phyloP scores from a whole-genome alignment of 2,888 invertebrate genomes.

The Notocelia uddmanniana region DNA sequence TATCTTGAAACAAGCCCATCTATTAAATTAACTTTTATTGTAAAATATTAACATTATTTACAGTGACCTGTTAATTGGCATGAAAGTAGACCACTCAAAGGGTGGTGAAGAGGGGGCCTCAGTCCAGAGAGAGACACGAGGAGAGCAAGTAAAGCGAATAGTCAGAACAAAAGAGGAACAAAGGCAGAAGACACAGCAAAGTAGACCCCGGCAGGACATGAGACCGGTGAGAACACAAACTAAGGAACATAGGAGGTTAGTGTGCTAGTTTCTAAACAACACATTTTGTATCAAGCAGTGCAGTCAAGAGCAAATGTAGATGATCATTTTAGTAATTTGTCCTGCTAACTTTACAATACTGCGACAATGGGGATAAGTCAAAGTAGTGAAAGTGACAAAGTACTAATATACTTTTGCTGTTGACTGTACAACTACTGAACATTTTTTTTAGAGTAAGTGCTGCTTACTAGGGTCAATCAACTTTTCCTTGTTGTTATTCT shows the following conservation, averaged over 20 bases:
- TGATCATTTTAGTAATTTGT: too few species aligned
- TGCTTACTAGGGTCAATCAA: too few species aligned
- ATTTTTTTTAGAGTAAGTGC: too few species aligned
- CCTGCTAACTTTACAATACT: too few species aligned
- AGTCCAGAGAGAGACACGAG: constrained; percentile 67
- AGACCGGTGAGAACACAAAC: constrained; percentile 18
- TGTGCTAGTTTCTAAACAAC: neutral
- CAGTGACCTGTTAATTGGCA: constrained; percentile 90
- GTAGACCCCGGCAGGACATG: constrained; percentile 38
- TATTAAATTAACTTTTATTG: neutral
- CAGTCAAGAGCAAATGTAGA: too few species aligned
- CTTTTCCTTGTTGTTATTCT: too few species aligned
- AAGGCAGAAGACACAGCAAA: constrained; percentile 60
- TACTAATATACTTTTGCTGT: too few species aligned
- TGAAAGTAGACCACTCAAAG: constrained; percentile 90
- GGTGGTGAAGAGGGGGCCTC: constrained; percentile 62
- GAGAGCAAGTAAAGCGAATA: constrained; percentile 83
- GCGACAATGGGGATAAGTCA: too few species aligned
- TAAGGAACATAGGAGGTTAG: constrained; percentile 35
- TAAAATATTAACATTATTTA: constrained; percentile 47
- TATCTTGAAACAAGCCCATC: too few species aligned
- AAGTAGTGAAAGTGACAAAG: too few species aligned
- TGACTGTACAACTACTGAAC: too few species aligned
- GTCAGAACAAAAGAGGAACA: constrained; percentile 63
- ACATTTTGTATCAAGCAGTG: neutral